Percentiles rank a stretch among this genome's conserved stretches.
Conservation (phyloP, 2,113 vertebrate species). For the Etia nguti region DNA sequence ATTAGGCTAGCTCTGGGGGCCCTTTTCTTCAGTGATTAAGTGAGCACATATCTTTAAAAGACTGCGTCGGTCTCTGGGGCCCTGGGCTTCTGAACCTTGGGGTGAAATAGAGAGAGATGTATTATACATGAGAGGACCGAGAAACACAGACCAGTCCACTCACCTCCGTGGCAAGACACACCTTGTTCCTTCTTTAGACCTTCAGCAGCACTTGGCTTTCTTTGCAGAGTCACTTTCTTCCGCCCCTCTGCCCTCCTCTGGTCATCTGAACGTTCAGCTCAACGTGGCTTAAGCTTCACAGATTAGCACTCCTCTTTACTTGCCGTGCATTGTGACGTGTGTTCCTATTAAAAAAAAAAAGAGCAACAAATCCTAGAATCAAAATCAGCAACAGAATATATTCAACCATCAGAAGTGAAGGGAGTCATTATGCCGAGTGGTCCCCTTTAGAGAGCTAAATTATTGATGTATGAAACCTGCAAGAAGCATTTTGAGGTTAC, state of each 20-base stretch:
- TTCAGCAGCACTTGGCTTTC: conserved; percentile 27
- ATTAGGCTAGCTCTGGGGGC: conserved; percentile 95
- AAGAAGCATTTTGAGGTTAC: conserved; percentile 15
- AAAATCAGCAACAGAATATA: not conserved
- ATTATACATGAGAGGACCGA: conserved; percentile 72
- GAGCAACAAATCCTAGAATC: not conserved
- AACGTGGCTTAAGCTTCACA: not conserved
- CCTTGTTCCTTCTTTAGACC: conserved; percentile 46
- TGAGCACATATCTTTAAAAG: conserved; percentile 88
- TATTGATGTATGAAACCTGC: conserved; percentile 13
- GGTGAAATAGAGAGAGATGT: conserved; percentile 71
- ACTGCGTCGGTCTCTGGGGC: conserved; percentile 72
- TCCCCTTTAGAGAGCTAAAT: not conserved
- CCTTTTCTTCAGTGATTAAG: conserved; percentile 99
- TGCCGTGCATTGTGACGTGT: not conserved
- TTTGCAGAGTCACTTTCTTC: not conserved
- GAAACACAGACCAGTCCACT: conserved; percentile 53
- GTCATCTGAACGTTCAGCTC: not conserved
- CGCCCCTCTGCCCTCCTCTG: not conserved
- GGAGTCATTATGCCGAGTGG: not conserved
- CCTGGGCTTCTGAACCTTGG: conserved; percentile 73
- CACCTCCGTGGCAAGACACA: conserved; percentile 37
- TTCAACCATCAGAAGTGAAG: not conserved
- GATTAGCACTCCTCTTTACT: not conserved
- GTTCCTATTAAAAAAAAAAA: not conserved